Evolutionary conservation across 2,888 invertebrate genomes (phyloP), one percentile per base, ranked within the genome.

Genomic region (Antitype chi): DNA sequence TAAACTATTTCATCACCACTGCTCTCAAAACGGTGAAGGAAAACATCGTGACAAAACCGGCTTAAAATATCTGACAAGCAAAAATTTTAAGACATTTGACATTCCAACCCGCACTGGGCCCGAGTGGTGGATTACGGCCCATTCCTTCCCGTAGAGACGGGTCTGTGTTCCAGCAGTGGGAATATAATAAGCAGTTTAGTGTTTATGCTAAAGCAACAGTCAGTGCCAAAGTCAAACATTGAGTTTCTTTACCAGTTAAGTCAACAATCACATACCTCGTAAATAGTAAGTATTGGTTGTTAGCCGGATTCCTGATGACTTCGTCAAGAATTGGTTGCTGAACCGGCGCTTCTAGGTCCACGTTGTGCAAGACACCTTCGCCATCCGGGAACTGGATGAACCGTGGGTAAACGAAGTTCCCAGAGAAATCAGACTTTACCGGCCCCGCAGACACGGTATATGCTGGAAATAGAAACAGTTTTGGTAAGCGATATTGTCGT

Each of bases 381-480:
- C 89, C 92, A 81, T 90, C 93, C 6, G 93, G 90, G 68, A 93
- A 90, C 72, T 91, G 80, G 32, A 94, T 91, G 81, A 75, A 92
- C 28, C 93, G 86, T 11, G 91, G 88, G 83, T 93, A 93, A 20
- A 70, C 76, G 47, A 68, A 82, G 9, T 84, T 69, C 32, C 82
- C 84, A 20, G 76, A 70, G 32, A 85, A 84, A 11, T 85, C 87
- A 6, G 88, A 80, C 0, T 76, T 76, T 8, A 90, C 80, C 0
- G 93, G 93, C 25, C 91, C 87, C 74, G 92, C 91, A 23, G 82
- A 80, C 68, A 87, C 90, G 70, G 88, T 70, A 76, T 87, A 92
- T 55, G 88, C 93, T 92, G 53, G 6, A 75, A 82, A 25, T 2
- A 13, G 0, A 38, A 77, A 53, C 0, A 3, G 23, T 55, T 49